Base-by-base conservation (phyloP, 2,888 invertebrate species). In the Pyrrhia umbra region DNA sequence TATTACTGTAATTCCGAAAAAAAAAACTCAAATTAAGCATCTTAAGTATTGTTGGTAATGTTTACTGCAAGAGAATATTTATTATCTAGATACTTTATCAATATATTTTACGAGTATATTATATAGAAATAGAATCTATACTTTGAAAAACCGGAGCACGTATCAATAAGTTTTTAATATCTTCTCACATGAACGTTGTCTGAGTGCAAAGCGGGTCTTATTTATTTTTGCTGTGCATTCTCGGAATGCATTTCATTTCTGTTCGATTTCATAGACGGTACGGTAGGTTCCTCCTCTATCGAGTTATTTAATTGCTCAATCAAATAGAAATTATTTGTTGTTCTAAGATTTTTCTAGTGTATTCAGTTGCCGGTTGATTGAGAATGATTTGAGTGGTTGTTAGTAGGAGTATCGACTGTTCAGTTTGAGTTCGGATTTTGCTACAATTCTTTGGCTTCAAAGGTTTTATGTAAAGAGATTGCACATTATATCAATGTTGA, bases 131-230 rank as follows among this genome's bases (percentile, higher is more conserved):
- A 27, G 16, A 27, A 23, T 18, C 25, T 21, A 54, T 5, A 57
- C 27, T 63, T 63, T 18, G 39, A 30, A 61, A 70, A 47, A 39
- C 70, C 10, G 40, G 45, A 16, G 56, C 66, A 76, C 76, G 77
- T 77, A 64, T 59, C 62, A 55, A 71, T 65, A 75, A 70, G 55
- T 65, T 68, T 71, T 65, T 75, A 77, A 78, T 78, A 75, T 68
- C 61, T 63, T 52, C 63, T 46, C 50, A 27, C 47, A 46, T 54
- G 58, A 58, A 75, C 68, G 64, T 77, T 56, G 42, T 62, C 25
- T 37, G 69, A 66, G 55, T 67, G 49, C 40, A 23, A 63, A 58
- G 43, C 27, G 49, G 65, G 42, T 51, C 13, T 65, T 72, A 65
- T 72, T 61, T 78, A 69, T 75, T 78, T 75, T 66, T 59, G 57